Evolutionary conservation across 2,888 invertebrate species (phyloP), one percentile per base, ranked within the genome.

Genomic region (Plagodis pulveraria): DNA sequence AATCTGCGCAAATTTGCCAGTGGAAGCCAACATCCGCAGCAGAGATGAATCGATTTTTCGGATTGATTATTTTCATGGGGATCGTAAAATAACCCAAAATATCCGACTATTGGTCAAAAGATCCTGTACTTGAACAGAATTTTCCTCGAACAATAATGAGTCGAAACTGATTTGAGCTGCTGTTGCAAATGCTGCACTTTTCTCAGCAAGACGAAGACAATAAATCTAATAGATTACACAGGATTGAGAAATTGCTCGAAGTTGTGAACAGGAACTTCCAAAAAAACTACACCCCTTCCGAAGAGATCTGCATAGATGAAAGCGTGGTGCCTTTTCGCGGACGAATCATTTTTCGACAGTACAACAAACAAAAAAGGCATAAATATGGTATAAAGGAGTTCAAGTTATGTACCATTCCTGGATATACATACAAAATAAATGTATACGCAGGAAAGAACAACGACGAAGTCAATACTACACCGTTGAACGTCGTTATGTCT

Each of bases 351-450:
- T 40, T 40, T 40, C 38, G 38, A 9, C 38, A 40, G 9, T 40
- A 40, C 9, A 40, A 40, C 8, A 40, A 40, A 9, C 38, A 40
- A 9, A 40, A 40, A 9, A 7, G 38, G 4, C 38, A 40, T 10
- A 40, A 40, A 40, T 40, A 40, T 40, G 38, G 38, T 40, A n/a
- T n/a, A n/a, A n/a, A n/a, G n/a, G n/a, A n/a, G n/a, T 35, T 35
- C 7, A 6, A 35, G 7, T 7, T 35, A 6, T 35, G 35, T 7
- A 35, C 35, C 5, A 6, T 35, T 6, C 35, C 35, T 6, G 35
- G 35, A 35, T 35, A 35, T 35, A 35, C 35, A 7, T 35, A 35
- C 35, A 35, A 35, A 35, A 5, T 35, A 6, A 35, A 7, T 7
- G 7, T 35, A 6, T 35, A 35, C 7, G 35, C 35, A 7, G 35